phyloP scores from a whole-genome alignment of 2,797 vertebrate genomes.

The Gymnothorax javanicus region DNA sequence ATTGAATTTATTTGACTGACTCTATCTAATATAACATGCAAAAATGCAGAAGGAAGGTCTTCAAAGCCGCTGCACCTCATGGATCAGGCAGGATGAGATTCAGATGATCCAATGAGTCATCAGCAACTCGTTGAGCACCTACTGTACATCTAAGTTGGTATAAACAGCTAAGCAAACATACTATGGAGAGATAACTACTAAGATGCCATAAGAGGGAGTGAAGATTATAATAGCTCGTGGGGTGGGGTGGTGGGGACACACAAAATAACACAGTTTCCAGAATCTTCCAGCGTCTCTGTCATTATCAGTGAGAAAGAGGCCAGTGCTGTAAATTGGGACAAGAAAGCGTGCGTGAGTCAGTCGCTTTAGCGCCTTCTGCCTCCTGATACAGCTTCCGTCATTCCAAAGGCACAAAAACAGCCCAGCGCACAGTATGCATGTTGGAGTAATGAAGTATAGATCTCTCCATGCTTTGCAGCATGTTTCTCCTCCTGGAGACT shows the following conservation, averaged over 20 bases:
- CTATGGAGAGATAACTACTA: no score
- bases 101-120: no score
- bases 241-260: background rate
- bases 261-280: background rate
- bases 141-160: no score
- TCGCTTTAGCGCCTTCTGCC: background rate
- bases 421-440: background rate
- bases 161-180: no score
- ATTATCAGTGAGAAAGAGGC: background rate
- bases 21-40: no score
- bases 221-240: no score
- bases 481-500: background rate
- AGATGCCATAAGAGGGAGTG: no score
- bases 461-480: background rate
- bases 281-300: background rate
- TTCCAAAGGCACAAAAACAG: background rate
- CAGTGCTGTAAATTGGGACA: background rate
- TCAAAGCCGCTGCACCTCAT: no score
- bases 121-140: no score
- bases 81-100: no score
- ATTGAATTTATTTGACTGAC: no score
- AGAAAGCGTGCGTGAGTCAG: background rate
- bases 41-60: no score
- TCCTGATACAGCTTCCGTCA: background rate
- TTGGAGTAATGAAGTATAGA: background rate